phyloP scores from a whole-genome alignment of 2,113 vertebrate species.

The Tenrec ecaudatus region DNA sequence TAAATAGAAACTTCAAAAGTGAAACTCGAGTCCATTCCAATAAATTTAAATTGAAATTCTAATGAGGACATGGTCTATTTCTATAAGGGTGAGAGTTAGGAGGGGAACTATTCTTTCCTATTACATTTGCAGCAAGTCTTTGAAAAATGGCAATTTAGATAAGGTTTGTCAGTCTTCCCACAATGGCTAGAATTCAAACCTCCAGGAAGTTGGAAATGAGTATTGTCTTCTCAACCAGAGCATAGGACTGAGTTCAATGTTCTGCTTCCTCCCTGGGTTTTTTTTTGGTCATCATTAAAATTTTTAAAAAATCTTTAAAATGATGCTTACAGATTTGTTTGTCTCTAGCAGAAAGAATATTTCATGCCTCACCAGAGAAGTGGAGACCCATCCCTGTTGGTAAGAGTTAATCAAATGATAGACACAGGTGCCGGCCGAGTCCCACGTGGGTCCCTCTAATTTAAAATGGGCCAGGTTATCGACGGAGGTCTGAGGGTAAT shows the following conservation, averaged over 20 bases:
- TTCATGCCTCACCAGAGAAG: conserved; percentile 48
- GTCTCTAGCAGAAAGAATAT: conserved; percentile 52
- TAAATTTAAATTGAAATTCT: conserved; percentile 66
- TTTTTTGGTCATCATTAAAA: background rate
- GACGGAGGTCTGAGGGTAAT: conserved; percentile 46
- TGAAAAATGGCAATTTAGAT: conserved; percentile 68
- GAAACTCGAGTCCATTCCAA: background rate
- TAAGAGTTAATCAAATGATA: conserved; percentile 68
- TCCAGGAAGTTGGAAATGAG: conserved; percentile 4
- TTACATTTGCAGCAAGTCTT: conserved; percentile 50
- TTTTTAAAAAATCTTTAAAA: conserved; percentile 10
- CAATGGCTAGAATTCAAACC: conserved; percentile 45
- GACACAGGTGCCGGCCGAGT: conserved; percentile 18
- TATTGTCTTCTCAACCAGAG: conserved; percentile 45
- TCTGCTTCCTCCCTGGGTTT: conserved; percentile 30
- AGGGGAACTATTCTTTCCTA: background rate
- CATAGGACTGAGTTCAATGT: conserved; percentile 23
- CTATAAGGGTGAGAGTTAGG: background rate
- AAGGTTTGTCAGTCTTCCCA: conserved; percentile 60
- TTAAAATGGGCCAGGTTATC: conserved; percentile 61
- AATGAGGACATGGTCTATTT: conserved; percentile 14
- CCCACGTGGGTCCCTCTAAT: conserved; percentile 47
- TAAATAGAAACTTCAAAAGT: conserved; percentile 46
- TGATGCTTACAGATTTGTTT: conserved; percentile 52
- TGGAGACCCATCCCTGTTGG: conserved; percentile 56